Conservation (phyloP, 2,888 invertebrate species). For the Metallyticus violacea region DNA sequence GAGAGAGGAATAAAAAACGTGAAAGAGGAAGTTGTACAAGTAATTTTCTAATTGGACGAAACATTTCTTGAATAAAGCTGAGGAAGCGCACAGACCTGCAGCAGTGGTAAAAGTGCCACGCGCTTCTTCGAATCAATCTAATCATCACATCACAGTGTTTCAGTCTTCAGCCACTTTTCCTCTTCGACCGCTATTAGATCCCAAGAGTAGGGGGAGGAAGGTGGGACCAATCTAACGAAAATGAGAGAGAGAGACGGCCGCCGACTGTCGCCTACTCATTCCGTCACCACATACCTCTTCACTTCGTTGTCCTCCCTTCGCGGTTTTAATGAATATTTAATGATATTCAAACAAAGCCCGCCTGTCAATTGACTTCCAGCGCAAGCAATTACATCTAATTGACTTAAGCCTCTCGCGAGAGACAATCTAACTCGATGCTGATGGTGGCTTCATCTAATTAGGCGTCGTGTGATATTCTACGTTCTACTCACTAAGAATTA, state of each 20-base stretch:
- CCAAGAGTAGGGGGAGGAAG: background rate
- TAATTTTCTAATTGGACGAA: background rate
- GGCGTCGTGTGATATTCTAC: background rate
- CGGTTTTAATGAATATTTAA: conserved; percentile 9
- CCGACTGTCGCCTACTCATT: too few species aligned
- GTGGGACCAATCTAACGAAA: background rate
- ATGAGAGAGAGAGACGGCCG: background rate
- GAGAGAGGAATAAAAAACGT: too few species aligned
- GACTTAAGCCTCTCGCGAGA: background rate
- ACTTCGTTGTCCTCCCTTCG: background rate
- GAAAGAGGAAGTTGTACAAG: background rate
- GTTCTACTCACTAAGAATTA: background rate
- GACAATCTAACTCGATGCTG: background rate
- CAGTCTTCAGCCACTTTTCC: background rate
- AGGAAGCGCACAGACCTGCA: background rate
- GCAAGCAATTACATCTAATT: conserved; percentile 5
- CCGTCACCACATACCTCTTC: background rate
- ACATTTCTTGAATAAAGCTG: background rate
- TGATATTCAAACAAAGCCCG: conserved; percentile 5
- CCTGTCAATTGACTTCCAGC: conserved; percentile 8
- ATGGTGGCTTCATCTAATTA: background rate
- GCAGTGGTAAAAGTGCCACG: background rate
- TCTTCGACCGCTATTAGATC: background rate
- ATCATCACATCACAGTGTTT: background rate
- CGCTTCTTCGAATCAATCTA: background rate